phyloP scores from a whole-genome alignment of 2,113 vertebrate genomes.

The Limnothrissa miodon region DNA sequence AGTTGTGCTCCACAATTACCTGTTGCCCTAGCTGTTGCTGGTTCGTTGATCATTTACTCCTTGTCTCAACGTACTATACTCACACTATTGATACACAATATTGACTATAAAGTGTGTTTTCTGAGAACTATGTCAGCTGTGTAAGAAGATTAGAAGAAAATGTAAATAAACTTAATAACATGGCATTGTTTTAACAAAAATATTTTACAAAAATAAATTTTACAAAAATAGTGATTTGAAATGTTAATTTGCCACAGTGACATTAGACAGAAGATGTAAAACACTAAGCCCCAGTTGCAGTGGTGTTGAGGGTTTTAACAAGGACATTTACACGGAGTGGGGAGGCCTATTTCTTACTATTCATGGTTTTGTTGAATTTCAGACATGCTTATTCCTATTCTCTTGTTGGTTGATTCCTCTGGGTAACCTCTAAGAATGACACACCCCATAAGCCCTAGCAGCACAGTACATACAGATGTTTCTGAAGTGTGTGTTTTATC shows the following conservation, averaged over 20 bases:
- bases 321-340: not conserved
- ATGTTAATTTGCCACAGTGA: not conserved
- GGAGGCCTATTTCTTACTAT: not conserved
- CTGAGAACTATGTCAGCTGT: no score
- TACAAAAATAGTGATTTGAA: not conserved
- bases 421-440: not conserved
- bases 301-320: not conserved
- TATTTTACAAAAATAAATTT: not conserved
- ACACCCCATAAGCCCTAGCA: not conserved
- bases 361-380: not conserved
- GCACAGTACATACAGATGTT: not conserved
- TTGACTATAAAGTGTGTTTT: not conserved
- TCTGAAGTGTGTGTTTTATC: not conserved
- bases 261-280: not conserved
- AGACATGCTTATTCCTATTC: not conserved
- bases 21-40: not conserved
- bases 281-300: not conserved
- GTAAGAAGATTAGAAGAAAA: not conserved
- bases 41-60: not conserved
- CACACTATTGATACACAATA: not conserved
- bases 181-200: no score
- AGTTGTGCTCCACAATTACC: conserved; percentile 5
- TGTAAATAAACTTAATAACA: not conserved
- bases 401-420: not conserved
- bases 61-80: not conserved